Evolutionary conservation across 2,797 vertebrate species (phyloP), one percentile per base, ranked within the genome.

Genomic region (Sternarchorhynchus goeldii): DNA sequence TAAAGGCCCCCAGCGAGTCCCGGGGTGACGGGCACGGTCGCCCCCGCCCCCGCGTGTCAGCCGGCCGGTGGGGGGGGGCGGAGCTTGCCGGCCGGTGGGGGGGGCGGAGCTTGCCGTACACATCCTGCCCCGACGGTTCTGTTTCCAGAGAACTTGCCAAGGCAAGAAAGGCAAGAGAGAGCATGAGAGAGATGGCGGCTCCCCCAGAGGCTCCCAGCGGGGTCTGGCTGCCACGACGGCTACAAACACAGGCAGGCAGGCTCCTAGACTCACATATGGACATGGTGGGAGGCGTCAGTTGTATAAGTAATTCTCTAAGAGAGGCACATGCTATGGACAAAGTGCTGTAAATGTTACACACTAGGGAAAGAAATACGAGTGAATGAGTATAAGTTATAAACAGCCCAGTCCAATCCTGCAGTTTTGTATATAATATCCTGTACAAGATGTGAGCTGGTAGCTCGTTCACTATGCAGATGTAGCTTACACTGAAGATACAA

Each of bases 131-230:
- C 41, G 41, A 2, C 7, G 62, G 39, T 31, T n/a, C 53, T 5
- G 18, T 68, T 56, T 57, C 63, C 55, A 36, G 63, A 62, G 65
- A 21, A 31, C 0, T 5, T 50, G 70, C 58, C 39, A 29, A 67
- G 29, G 65, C 65, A 29, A 41, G 14, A 66, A 41, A 45, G 39
- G 39, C 65, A 17, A 41, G 20, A 41, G 39, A 70, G 25, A 73
- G 63, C 8, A 2, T 18, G 58, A 77, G 64, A 8, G n/a, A 59
- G 45, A 68, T 69, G 72, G 62, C 21, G 67, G 60, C 76, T 74
- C 57, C 67, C 73, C 77, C 64, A 74, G 76, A 68, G 67, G 70
- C 79, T 63, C 64, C 21, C 62, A 41, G 67, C 76, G 73, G 69
- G 76, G 57, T 39, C 31, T 74, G 70, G 70, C 80, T 69, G 63